Evolutionary conservation across 2,888 invertebrate genomes (phyloP), one percentile per base, ranked within the genome.

Genomic region (Eupithecia tripunctaria): DNA sequence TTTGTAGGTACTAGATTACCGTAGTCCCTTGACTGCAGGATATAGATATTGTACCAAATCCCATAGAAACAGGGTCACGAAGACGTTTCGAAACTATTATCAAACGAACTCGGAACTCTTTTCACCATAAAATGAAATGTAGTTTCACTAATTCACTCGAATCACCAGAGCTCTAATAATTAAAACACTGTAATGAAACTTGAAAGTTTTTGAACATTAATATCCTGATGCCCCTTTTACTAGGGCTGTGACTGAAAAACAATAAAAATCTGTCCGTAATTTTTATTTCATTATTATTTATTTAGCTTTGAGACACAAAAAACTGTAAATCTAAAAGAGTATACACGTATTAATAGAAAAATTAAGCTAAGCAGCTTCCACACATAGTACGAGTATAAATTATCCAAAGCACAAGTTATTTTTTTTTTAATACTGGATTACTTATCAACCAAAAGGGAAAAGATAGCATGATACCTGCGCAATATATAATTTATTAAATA

Each of bases 131-230:
- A 56, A 10, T 51, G 10, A 43, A 43, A 51, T 25, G 25, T 14
- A 56, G 21, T 56, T 56, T 25, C 25, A 56, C 12, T 56, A 14
- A 56, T 56, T 56, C 25, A 56, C 25, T 56, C 25, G 25, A 56
- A 56, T 56, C 56, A 56, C 12, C 21, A 56, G 25, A 25, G 56
- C 56, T 56, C 1, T 77, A 77, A 77, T 78, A 75, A 79, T 78
- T 77, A 77, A 76, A 78, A 78, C 78, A 76, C 74, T 63, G 76
- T 78, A 78, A 79, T 79, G 74, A 79, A 79, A 79, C 79, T 79
- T 76, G 78, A 79, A 79, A 79, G 77, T 79, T 78, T 78, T 79
- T 78, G 77, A 74, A 75, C 77, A 78, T 76, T 72, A 78, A 78
- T 79, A 77, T 75, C 68, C 71, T 72, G 77, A 76, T 77, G 73